Evolutionary conservation across 92 coral and sea anemone species (phyloP).

Genomic region (Palythoa caribaeorum): DNA sequence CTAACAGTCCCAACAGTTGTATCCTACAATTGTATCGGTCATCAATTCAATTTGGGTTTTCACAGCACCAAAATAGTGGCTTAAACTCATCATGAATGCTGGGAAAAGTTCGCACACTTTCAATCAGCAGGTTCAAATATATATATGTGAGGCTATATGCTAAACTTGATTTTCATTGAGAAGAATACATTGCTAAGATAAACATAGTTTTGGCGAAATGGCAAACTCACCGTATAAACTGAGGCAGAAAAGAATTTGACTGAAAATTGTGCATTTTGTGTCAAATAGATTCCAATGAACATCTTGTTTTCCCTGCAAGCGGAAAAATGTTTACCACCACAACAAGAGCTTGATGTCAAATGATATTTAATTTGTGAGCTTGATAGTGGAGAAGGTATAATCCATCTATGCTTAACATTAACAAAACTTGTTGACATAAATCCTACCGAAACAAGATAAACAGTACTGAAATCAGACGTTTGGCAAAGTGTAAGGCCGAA

Average conservation of each 20-base stretch:
- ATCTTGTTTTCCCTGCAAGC: slow-evolving; percentile 62
- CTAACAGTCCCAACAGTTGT: too few relatives aligned
- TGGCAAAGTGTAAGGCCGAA: slow-evolving; percentile 37
- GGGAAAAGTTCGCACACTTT: too few relatives aligned
- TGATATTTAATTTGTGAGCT: slow-evolving; percentile 37
- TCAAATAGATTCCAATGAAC: slow-evolving; percentile 41
- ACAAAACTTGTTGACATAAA: slow-evolving; percentile 61
- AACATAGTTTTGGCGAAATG: not conserved
- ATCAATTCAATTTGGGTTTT: too few relatives aligned
- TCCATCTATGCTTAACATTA: slow-evolving; percentile 13
- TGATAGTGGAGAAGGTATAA: slow-evolving; percentile 52
- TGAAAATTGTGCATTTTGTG: slow-evolving; percentile 65
- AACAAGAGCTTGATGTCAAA: slow-evolving; percentile 46
- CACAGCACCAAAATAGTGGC: too few relatives aligned
- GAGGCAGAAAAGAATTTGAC: slow-evolving; percentile 38
- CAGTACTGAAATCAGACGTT: slow-evolving; percentile 55
- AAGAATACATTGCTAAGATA: too few relatives aligned
- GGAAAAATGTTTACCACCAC: slow-evolving; percentile 46
- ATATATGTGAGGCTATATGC: too few relatives aligned
- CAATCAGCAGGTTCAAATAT: too few relatives aligned
- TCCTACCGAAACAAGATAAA: slow-evolving; percentile 43
- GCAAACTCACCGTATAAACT: slow-evolving; percentile 28
- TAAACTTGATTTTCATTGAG: too few relatives aligned
- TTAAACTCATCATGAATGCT: too few relatives aligned
- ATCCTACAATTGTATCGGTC: too few relatives aligned